These are phyloP conservation scores for Noturus placidus DNA, from an alignment of 2,113 vertebrate genomes.

Conservation along the genomic window DNA sequence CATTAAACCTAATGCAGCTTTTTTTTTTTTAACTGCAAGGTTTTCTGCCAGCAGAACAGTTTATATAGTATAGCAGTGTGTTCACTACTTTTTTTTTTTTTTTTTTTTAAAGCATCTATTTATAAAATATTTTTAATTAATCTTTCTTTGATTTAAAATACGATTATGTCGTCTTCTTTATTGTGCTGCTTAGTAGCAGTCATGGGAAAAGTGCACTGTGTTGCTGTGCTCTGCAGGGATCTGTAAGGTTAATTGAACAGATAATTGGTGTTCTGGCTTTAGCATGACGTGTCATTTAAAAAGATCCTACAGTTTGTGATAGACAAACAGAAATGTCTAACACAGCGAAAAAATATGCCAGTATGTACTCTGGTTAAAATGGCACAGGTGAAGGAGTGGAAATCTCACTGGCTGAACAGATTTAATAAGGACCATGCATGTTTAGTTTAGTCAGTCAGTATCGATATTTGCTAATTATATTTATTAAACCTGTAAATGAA, in stretches of 20 bases:
- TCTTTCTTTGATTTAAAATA: background rate
- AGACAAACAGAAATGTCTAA: background rate
- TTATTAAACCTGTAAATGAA: background rate
- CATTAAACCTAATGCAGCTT: too few species aligned
- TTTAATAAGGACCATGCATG: background rate
- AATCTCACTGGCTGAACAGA: background rate
- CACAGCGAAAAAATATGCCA: background rate
- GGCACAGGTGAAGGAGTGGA: background rate
- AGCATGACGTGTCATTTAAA: background rate
- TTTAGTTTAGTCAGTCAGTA: background rate
- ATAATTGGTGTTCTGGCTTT: background rate
- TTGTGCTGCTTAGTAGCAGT: background rate
- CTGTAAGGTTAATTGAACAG: background rate
- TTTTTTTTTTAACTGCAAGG: background rate
- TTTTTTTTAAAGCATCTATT: background rate
- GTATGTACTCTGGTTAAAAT: background rate
- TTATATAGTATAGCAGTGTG: background rate
- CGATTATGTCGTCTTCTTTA: background rate
- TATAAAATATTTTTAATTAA: background rate
- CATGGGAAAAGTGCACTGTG: background rate
- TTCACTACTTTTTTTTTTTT: background rate
- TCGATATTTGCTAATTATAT: background rate
- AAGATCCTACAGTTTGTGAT: background rate
- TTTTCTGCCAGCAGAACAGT: background rate
- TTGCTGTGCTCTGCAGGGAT: background rate